Evolutionary conservation across 2,113 vertebrate species (phyloP).

Genomic region (Recurvirostra avosetta): DNA sequence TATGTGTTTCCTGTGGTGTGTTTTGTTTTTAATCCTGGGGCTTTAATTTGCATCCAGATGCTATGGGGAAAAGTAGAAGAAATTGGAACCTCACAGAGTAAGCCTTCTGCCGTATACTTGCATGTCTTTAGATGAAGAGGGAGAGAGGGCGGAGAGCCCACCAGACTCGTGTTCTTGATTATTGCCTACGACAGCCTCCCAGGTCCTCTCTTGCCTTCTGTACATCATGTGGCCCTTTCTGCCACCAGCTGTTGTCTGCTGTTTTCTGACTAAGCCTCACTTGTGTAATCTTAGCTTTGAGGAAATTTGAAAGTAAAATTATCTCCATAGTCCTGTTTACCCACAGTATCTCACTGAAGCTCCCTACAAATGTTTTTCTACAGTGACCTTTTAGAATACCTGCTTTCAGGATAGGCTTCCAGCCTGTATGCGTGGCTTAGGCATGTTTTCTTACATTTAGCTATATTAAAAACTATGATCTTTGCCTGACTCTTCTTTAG

Average conservation of each 20-base stretch:
- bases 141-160: too few relatives aligned
- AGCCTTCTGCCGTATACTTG: fast-evolving
- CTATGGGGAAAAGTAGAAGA: neutral
- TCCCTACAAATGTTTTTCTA: conserved; percentile 25
- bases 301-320: conserved; percentile 37
- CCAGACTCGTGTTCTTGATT: too few relatives aligned
- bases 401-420: neutral
- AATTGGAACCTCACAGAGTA: neutral
- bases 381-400: conserved; percentile 13
- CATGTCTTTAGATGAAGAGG: neutral
- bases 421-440: neutral
- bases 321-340: neutral
- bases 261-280: neutral
- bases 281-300: conserved; percentile 47
- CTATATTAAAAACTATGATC: conserved; percentile 43
- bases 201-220: neutral
- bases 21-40: neutral
- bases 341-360: neutral
- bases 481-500: conserved; percentile 24
- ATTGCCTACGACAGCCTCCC: neutral
- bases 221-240: neutral
- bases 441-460: conserved; percentile 23
- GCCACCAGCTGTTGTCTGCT: neutral
- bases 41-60: neutral
- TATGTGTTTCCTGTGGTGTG: neutral